Evolutionary conservation across 1,140 invertebrate species (phyloP), one percentile per base, ranked within the genome.

Genomic region (Sitophilus oryzae): DNA sequence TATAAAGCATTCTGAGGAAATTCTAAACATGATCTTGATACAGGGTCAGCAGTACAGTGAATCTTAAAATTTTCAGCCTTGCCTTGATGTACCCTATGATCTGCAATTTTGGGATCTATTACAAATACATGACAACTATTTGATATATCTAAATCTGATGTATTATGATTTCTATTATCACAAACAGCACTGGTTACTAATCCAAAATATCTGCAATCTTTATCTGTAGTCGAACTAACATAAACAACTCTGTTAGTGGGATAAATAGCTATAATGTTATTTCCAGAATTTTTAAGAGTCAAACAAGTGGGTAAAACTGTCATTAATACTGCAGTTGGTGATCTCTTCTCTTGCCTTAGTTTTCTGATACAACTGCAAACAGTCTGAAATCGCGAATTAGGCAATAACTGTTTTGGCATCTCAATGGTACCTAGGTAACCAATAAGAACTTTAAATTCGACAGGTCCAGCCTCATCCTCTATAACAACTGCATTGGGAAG

Each of bases 111-210:
- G 0, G 89, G 83, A 66, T 96, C 91, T 11, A 95, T 87, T 56
- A 90, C 91, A 71, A 98, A 98, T 0, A 96, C 91, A 72, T 98
- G 93, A 68, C 93, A 96, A 34, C 92, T 94, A 67, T 90, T 91
- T 10, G 90, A 91, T 0, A 86, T 78, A 53, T 66, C 65, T 11
- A 79, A 73, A 35, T 77, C 76, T 18, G 73, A 45, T 67, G 57
- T 51, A 58, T 56, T 64, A 18, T 41, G 48, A 52, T n/a, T 52
- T 34, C 55, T 59, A 18, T 48, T 67, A 41, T 77, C 72, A 52
- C 76, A 77, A 9, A 78, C 74, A 5, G 87, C 85, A 60, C 85
- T 85, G 0, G 93, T 96, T 0, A 96, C 85, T 40, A 96, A 79
- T 3, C 93, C 93, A 70, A 96, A 96, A 72, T 92, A 95, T 37